Conservation (phyloP, 2,797 vertebrate genomes). For the Alcedo quadribrachys region DNA sequence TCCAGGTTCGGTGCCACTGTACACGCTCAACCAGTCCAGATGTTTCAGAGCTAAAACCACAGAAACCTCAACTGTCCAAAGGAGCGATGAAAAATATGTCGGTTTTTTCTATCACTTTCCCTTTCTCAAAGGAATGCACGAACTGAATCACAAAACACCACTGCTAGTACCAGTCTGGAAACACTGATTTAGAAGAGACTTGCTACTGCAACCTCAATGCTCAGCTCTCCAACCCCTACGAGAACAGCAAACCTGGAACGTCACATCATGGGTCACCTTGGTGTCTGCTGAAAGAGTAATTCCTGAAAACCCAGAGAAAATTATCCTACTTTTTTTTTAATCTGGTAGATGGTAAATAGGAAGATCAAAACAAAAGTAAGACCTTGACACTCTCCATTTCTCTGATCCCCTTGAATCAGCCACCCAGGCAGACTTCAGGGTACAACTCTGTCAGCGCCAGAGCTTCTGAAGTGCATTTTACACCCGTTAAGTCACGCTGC, state of each 20-base stretch:
- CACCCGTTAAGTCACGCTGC: not conserved
- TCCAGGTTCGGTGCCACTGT: not conserved
- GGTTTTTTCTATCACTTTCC: not conserved
- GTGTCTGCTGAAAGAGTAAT: not conserved
- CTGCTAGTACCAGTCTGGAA: not conserved
- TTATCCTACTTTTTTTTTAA: not conserved
- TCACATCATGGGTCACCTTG: too few relatives aligned
- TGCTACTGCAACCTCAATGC: not conserved
- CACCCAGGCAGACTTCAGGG: not conserved
- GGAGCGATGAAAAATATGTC: not conserved
- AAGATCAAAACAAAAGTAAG: not conserved
- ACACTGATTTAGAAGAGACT: not conserved
- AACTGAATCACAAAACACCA: not conserved
- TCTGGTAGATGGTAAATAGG: not conserved
- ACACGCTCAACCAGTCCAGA: not conserved
- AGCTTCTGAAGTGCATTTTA: not conserved
- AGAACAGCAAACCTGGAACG: not conserved
- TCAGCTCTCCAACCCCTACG: not conserved
- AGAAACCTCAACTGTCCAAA: not conserved
- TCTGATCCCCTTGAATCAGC: not conserved
- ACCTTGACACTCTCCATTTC: not conserved
- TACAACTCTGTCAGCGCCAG: not conserved
- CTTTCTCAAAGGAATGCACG: not conserved
- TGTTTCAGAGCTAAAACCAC: not conserved
- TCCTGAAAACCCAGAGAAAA: not conserved